These are phyloP conservation scores for Nycticorax nycticorax DNA, from an alignment of 2,113 vertebrate genomes.

Conservation along the genomic window DNA sequence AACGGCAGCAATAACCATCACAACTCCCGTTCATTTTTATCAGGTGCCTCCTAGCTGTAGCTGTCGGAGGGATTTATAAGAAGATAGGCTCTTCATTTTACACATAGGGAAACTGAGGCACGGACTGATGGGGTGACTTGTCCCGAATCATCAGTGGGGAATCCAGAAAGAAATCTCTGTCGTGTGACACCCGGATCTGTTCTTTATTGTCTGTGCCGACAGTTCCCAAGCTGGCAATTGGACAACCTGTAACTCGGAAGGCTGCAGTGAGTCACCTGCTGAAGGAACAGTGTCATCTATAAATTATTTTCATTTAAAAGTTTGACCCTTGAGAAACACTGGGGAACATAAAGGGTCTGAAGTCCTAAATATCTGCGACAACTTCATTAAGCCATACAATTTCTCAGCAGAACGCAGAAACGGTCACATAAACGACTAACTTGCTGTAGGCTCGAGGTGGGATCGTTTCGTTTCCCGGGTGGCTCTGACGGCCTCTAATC, in stretches of 20 bases:
- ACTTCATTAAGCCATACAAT: background rate
- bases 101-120: background rate
- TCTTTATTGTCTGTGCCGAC: background rate
- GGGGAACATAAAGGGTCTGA: background rate
- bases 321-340: background rate
- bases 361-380: background rate
- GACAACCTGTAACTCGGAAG: background rate
- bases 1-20: background rate
- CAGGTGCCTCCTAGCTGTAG: background rate
- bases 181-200: background rate
- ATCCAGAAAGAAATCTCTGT: background rate
- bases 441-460: background rate
- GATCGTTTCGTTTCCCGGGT: background rate
- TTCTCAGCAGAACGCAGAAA: background rate
- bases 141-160: background rate
- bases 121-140: background rate
- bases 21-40: fast-evolving
- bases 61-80: background rate
- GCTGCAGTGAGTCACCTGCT: background rate
- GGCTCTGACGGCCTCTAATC: background rate
- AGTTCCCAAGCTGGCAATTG: background rate
- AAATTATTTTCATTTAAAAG: background rate
- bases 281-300: background rate
- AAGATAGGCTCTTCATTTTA: background rate
- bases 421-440: background rate